phyloP scores from a whole-genome alignment of 1,140 invertebrate genomes.

The Drosophila orosa region DNA sequence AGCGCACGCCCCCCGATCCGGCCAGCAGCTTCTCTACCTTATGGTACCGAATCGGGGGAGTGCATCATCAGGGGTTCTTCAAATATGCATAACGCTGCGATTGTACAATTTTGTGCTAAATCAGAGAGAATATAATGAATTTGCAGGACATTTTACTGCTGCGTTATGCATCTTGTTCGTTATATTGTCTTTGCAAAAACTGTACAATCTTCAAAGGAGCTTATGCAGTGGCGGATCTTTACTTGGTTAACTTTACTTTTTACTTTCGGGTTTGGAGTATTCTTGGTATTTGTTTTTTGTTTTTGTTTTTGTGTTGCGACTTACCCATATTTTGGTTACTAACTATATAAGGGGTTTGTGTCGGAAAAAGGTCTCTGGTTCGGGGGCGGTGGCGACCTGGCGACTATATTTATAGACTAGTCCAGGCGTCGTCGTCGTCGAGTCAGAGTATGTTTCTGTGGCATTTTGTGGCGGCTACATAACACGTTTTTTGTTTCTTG shows the following conservation, averaged over 20 bases:
- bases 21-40: constrained; percentile 24
- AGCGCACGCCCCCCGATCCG: constrained; percentile 50
- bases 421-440: constrained; percentile 52
- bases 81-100: constrained; percentile 9
- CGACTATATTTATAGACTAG: constrained; percentile 52
- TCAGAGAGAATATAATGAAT: constrained; percentile 5
- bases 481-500: constrained; percentile 63
- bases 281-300: constrained; percentile 6
- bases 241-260: constrained; percentile 14
- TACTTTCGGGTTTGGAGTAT: constrained; percentile 25
- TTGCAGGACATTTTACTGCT: background rate
- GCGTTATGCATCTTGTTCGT: background rate
- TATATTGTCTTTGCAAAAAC: constrained; percentile 50
- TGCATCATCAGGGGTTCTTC: constrained; percentile 32
- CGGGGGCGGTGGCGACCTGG: constrained; percentile 54
- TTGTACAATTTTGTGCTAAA: constrained; percentile 60
- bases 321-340: constrained; percentile 71
- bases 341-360: constrained; percentile 68
- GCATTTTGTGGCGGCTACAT: constrained; percentile 65
- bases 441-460: constrained; percentile 66
- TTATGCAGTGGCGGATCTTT: constrained; percentile 12
- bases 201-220: constrained; percentile 52
- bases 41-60: constrained; percentile 38
- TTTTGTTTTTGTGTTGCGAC: constrained; percentile 56
- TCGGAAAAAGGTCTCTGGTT: constrained; percentile 48